Conservation (phyloP, 2,113 vertebrate genomes). For the Rhinolophus sinicus region DNA sequence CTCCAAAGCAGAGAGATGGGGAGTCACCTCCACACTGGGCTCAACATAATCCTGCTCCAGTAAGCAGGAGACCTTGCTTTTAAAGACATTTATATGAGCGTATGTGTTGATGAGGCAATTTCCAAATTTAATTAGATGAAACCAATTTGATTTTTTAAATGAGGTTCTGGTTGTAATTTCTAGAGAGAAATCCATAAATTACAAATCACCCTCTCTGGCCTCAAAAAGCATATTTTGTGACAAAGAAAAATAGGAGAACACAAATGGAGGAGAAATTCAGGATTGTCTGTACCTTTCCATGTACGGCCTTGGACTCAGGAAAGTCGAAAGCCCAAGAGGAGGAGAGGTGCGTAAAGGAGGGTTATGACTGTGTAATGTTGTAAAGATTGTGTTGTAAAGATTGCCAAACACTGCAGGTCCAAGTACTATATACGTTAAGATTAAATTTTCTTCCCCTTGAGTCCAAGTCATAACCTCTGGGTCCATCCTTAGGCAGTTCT, state of each 20-base stretch:
- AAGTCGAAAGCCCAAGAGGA: not conserved
- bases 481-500: not conserved
- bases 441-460: not conserved
- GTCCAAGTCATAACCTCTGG: not conserved
- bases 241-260: conserved; percentile 8
- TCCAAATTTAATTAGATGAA: conserved; percentile 75
- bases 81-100: conserved; percentile 41
- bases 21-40: not conserved
- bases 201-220: conserved; percentile 39
- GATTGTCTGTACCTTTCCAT: not conserved
- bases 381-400: not conserved
- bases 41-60: not conserved
- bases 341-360: too few relatives aligned
- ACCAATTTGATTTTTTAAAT: conserved; percentile 72
- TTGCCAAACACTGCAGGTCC: not conserved
- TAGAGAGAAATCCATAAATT: conserved; percentile 64
- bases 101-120: conserved; percentile 67
- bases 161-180: conserved; percentile 66
- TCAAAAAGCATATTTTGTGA: conserved; percentile 42
- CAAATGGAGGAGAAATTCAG: conserved; percentile 3
- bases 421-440: not conserved
- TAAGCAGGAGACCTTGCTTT: conserved; percentile 6
- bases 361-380: not conserved
- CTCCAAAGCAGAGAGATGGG: not conserved
- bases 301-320: not conserved